Evolutionary conservation across 2,113 vertebrate species (phyloP).

Genomic region (Pangasianodon hypophthalmus): DNA sequence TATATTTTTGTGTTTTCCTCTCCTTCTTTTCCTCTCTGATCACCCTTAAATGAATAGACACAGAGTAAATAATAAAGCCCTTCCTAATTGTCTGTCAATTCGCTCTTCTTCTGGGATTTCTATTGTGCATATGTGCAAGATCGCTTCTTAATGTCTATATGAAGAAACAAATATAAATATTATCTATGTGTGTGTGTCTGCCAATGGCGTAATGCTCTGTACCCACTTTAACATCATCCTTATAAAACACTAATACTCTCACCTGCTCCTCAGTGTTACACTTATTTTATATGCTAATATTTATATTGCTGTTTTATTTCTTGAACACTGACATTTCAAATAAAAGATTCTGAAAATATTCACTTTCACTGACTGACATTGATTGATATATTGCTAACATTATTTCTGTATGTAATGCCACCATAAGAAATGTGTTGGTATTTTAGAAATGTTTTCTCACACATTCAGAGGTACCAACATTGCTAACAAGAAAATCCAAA

Average conservation of each 20-base stretch:
- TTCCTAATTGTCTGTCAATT: conserved; percentile 74
- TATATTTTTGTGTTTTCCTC: conserved; percentile 77
- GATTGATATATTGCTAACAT: background rate
- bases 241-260: conserved; percentile 86
- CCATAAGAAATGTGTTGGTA: background rate
- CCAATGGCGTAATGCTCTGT: conserved; percentile 87
- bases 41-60: conserved; percentile 69
- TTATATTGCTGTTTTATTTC: conserved; percentile 99
- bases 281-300: conserved; percentile 99
- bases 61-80: conserved; percentile 53
- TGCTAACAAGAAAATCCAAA: background rate
- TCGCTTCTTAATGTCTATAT: conserved; percentile 80
- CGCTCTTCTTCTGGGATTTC: conserved; percentile 78
- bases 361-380: background rate
- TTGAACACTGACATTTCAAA: conserved; percentile 90
- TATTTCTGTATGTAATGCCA: background rate
- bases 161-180: conserved; percentile 80
- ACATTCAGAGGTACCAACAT: background rate
- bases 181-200: conserved; percentile 72
- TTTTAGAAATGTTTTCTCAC: background rate
- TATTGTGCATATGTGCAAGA: conserved; percentile 84
- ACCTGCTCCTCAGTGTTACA: conserved; percentile 84
- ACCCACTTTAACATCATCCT: conserved; percentile 91
- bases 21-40: conserved; percentile 66
- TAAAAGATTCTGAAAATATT: conserved; percentile 89